Evolutionary conservation across 2,797 vertebrate genomes (phyloP), one percentile per base, ranked within the genome.

Genomic region (Thalassophryne amazonica): DNA sequence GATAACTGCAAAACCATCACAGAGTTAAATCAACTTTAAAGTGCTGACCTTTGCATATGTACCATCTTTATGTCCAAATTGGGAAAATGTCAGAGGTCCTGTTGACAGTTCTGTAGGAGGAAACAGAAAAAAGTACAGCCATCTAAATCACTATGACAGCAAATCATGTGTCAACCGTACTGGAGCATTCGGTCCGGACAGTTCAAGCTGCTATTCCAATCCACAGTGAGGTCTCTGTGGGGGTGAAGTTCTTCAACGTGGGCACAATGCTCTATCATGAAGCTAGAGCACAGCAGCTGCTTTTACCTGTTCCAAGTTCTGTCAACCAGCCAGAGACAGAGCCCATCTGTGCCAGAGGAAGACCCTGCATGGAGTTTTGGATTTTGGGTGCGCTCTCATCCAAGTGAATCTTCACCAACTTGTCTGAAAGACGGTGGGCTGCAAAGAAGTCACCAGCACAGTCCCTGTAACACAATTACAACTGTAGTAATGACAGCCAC

Each of bases 51-150:
- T 82, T 65, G 41, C 13, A 75, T 91, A 86, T 81, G 90, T 61
- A 7, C 29, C 23, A 4, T 86, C 82, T 65, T 85, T 89, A 31
- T 69, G 73, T 62, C 80, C 87, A 60, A 73, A 73, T 31, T 91
- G 85, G 36, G 89, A 50, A 66, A 83, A 86, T n/a, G 90, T 82
- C 77, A 83, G 29, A 24, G 88, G 60, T 21, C 89, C 92, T 61
- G 78, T 16, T 43, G 92, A 91, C 42, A 92, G 70, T 54, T 92
- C 95, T 98, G 80, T 60, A n/a, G 32, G 25, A 51, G 29, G 18
- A 39, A 4, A 50, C 12, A 42, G 28, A 4, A 10, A 22, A 27
- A 47, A 36, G 4, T 15, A 23, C 5, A 7, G 7, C 2, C 3
- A 29, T 47, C 22, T 32, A 13, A 7, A 30, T n/a, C n/a, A 29